phyloP scores from a whole-genome alignment of 2,888 invertebrate species.

The Clunio marinus region DNA sequence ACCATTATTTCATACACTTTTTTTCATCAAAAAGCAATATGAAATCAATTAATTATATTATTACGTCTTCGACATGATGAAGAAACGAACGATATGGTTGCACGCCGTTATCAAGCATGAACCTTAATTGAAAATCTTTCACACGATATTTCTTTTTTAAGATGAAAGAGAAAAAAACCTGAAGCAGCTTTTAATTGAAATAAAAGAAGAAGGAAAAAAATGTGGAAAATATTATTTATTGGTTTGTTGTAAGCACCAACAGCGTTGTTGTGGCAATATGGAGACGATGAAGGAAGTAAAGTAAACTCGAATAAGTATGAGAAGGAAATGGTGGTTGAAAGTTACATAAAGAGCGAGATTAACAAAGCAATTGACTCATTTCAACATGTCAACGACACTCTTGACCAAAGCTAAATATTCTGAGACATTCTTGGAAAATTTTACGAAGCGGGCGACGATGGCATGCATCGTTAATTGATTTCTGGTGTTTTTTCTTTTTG shows the following conservation, averaged over 20 bases:
- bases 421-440: constrained; percentile 3
- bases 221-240: constrained; percentile 2
- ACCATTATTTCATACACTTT: too few relatives aligned
- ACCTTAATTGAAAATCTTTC: constrained; percentile 7
- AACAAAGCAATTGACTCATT: constrained; percentile 17
- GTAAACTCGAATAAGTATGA: not conserved
- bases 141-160: not conserved
- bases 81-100: not conserved
- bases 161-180: not conserved
- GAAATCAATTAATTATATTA: constrained; percentile 38
- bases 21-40: too few relatives aligned
- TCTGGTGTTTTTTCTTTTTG: constrained; percentile 7
- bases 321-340: not conserved
- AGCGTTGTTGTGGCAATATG: not conserved
- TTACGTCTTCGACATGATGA: constrained; percentile 6
- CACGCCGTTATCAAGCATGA: constrained; percentile 20
- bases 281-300: constrained; percentile 10
- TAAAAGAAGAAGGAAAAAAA: too few relatives aligned
- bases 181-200: constrained; percentile 6
- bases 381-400: constrained; percentile 16
- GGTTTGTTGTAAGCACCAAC: not conserved
- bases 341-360: not conserved
- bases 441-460: not conserved
- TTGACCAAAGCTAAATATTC: constrained; percentile 5
- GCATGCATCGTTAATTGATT: constrained; percentile 16